Base-by-base conservation (phyloP, 1,140 invertebrate species). In the Tyrophagus putrescentiae region DNA sequence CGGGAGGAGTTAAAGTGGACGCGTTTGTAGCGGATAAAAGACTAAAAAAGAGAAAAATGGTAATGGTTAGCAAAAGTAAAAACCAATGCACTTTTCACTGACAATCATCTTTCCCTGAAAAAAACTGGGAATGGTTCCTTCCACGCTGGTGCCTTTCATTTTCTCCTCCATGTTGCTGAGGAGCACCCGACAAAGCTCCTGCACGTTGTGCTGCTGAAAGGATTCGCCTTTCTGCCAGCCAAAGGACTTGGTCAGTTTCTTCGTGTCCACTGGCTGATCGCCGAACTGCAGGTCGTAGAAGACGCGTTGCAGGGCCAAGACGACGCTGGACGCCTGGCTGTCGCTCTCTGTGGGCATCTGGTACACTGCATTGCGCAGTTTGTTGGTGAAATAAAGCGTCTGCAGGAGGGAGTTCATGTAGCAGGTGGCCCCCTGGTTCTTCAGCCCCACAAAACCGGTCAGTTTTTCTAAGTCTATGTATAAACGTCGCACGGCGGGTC, bases 161-260 rank as follows among this genome's bases (percentile, higher is more conserved):
- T 99, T 98, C 65, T 84, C 93, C 72, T 98, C 95, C 67, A 98
- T 78, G 74, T 98, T 98, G 73, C 98, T 95, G 59, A 98, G 75
- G 32, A 97, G 77, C 64, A 81, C 79, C 64, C 79, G 68, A 66
- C 78, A 80, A 27, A 81, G 67, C 67, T 82, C 80, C 69, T 82
- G 95, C 11, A 98, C 95, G 77, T 99, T 95, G 75, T 98, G 96
- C 70, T 99, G 96, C 90, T 98, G 97, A 74, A 98, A 98, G n/a
- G 93, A 96, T 73, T 98, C 95, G 4, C 98, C 76, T 0, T 94
- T 96, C 73, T 98, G 95, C 96, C 96, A 99, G 62, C 96, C 96
- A 77, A 99, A 99, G 64, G 92, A 96, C 74, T 97, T 96, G 23
- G 96, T 99, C 28, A 99, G 76, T 75, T 98, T 98, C 73, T 98